A percentile compares a stretch with the other conserved stretches of the same genome.
Evolutionary conservation across 1,140 invertebrate species (phyloP).

Genomic region (Pemphigus obesinymphae): DNA sequence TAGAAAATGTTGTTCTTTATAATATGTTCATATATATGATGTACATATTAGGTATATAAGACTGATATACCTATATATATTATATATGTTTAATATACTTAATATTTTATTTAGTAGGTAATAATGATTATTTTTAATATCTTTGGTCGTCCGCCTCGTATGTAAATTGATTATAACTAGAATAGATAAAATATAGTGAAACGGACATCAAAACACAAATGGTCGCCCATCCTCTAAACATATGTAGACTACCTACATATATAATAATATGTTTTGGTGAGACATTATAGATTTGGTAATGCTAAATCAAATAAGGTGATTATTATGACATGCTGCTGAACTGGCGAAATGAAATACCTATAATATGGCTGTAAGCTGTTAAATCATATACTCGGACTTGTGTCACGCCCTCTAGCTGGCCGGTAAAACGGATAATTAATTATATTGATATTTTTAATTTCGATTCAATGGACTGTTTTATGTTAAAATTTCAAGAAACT

Average conservation of each 20-base stretch:
- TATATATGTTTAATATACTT: no score
- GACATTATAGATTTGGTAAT: background rate
- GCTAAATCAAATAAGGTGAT: background rate
- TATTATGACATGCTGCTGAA: background rate
- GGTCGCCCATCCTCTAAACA: no score
- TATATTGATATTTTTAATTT: background rate
- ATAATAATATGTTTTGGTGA: background rate
- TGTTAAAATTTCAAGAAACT: background rate
- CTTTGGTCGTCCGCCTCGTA: no score
- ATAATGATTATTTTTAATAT: no score
- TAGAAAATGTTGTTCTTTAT: no score
- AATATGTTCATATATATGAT: no score
- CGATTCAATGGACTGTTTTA: background rate
- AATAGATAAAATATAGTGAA: background rate
- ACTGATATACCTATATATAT: no score
- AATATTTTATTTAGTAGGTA: no score
- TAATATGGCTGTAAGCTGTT: background rate
- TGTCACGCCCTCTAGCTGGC: background rate
- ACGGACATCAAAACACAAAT: background rate
- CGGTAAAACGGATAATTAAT: background rate
- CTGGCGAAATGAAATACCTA: background rate
- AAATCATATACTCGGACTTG: background rate
- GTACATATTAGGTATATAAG: no score
- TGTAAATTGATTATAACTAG: background rate
- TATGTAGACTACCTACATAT: background rate